Percentiles rank a stretch among this genome's conserved stretches.
phyloP scores from a whole-genome alignment of 35 echinoderm and acorn worm genomes.

The Ophiothrix spiculata region DNA sequence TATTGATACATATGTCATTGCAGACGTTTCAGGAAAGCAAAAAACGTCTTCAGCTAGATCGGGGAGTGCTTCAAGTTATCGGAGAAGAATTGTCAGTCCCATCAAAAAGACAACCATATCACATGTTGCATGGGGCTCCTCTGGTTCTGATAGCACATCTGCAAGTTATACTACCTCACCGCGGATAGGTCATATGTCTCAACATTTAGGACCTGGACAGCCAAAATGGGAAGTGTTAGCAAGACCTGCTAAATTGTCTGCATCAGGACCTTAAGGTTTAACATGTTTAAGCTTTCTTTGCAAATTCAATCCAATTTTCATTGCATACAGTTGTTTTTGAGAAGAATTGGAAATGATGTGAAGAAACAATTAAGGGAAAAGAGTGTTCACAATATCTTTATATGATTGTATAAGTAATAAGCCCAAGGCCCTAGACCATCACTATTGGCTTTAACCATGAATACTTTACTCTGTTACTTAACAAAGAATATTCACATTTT shows the following conservation, averaged over 20 bases:
- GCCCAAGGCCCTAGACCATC: too few species aligned
- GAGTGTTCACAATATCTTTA: too few species aligned
- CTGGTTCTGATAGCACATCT: not conserved
- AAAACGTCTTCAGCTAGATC: not conserved
- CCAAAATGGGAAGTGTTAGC: conserved; percentile 46
- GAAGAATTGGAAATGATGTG: too few species aligned
- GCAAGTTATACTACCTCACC: conserved; percentile 40
- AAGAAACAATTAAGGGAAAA: too few species aligned
- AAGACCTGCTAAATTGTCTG: conserved; percentile 35
- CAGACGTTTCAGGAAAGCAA: conserved; percentile 21
- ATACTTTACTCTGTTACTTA: too few species aligned
- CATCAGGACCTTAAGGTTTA: too few species aligned
- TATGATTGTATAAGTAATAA: too few species aligned
- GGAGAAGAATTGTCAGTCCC: not conserved
- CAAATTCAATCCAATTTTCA: too few species aligned
- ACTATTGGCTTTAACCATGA: too few species aligned
- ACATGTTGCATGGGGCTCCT: not conserved
- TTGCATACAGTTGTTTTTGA: too few species aligned
- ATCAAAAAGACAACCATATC: not conserved
- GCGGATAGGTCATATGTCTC: conserved; percentile 17
- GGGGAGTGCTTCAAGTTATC: not conserved
- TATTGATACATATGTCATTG: conserved; percentile 87
- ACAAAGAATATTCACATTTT: too few species aligned
- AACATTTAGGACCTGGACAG: not conserved
- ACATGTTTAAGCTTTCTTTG: too few species aligned